These are phyloP conservation scores for Drosophila kanekoi DNA, from an alignment of 2,888 invertebrate genomes.

Conservation along the genomic window DNA sequence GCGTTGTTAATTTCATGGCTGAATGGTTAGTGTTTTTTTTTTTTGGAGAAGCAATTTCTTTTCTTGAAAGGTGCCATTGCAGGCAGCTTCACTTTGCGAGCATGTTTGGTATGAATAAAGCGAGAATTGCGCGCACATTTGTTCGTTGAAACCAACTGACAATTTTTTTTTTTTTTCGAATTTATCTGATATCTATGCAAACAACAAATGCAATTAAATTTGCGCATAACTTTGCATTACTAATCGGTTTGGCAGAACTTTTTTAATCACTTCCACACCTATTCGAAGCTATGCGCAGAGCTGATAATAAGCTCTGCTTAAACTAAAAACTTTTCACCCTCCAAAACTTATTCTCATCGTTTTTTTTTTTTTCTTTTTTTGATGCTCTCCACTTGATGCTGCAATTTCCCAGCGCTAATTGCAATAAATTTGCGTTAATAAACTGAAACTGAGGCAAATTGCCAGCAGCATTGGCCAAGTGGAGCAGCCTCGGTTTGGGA, in stretches of 20 bases:
- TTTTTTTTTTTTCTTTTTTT: constrained; percentile 20
- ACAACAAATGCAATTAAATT: constrained; percentile 60
- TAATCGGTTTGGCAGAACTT: constrained; percentile 66
- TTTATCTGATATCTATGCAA: constrained; percentile 9
- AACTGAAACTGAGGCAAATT: constrained; percentile 63
- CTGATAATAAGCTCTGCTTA: constrained; percentile 75
- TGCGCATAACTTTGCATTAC: constrained; percentile 71
- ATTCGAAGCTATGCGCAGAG: constrained; percentile 42
- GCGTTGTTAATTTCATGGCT: constrained; percentile 84
- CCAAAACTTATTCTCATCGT: constrained; percentile 33
- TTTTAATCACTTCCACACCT: constrained; percentile 76
- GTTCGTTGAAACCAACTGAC: background rate
- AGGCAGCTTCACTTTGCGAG: constrained; percentile 30
- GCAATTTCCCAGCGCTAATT: constrained; percentile 68
- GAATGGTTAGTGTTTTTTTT: constrained; percentile 75
- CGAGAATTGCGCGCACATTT: background rate
- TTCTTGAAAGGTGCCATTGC: constrained; percentile 52
- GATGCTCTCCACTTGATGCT: constrained; percentile 40
- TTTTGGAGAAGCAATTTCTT: constrained; percentile 54
- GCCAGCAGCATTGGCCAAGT: constrained; percentile 59
- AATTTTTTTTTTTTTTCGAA: background rate
- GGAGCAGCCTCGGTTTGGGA: constrained; percentile 17
- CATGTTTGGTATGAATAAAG: constrained; percentile 17
- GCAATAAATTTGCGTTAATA: constrained; percentile 79
- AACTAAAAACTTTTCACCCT: constrained; percentile 74